These are phyloP conservation scores for Myotis daubentonii DNA, from an alignment of 2,797 vertebrate species.

Conservation along the genomic window DNA sequence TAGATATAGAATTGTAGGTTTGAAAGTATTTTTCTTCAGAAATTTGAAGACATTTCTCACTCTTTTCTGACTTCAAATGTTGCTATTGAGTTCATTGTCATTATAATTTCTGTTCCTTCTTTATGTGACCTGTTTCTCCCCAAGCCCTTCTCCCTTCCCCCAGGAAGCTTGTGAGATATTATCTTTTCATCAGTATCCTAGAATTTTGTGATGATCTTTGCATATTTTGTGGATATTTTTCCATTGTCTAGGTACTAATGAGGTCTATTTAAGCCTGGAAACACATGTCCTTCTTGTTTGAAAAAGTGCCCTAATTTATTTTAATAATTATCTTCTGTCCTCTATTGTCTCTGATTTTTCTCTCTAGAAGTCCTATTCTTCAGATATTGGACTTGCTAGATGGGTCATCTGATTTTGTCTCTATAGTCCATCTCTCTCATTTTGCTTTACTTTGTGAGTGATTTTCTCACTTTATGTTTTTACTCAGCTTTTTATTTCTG, in stretches of 20 bases:
- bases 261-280: background rate
- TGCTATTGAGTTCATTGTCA: background rate
- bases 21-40: conserved; percentile 33
- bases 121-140: background rate
- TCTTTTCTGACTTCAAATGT: background rate
- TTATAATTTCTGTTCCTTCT: background rate
- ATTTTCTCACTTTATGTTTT: background rate
- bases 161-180: background rate
- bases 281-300: background rate
- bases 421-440: background rate
- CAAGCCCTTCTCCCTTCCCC: background rate
- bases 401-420: background rate
- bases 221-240: background rate
- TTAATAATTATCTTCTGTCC: background rate
- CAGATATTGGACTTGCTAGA: background rate
- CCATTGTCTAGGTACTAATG: background rate
- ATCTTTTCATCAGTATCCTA: background rate
- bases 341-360: background rate
- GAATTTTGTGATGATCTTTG: conserved; percentile 20
- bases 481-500: background rate
- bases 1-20: background rate
- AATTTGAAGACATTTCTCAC: background rate
- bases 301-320: conserved; percentile 13
- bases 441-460: background rate
- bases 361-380: background rate